Percentiles rank a stretch among this genome's conserved stretches.
These are phyloP conservation scores for Phaedon cochleariae DNA, from an alignment of 2,888 invertebrate genomes.

Conservation along the genomic window DNA sequence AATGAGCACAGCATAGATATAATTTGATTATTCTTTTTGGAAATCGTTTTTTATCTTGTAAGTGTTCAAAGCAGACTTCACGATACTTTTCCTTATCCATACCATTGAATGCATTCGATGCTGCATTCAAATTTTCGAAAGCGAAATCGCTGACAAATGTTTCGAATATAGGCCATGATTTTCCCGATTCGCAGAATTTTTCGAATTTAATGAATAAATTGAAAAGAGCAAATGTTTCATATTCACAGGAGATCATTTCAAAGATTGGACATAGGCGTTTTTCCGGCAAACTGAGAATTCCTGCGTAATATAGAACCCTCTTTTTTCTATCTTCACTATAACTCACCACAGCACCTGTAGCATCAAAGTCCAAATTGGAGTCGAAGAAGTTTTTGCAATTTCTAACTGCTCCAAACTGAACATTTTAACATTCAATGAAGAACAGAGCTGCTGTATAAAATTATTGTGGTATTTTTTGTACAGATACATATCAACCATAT, in stretches of 20 bases:
- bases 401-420: background rate
- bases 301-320: background rate
- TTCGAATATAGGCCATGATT: slow-evolving; percentile 18
- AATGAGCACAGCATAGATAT: no score
- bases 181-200: slow-evolving; percentile 6
- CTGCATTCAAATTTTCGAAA: slow-evolving; percentile 20
- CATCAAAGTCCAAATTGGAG: no score
- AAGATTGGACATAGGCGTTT: background rate
- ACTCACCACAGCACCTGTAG: background rate
- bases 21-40: no score
- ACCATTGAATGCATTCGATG: slow-evolving; percentile 13
- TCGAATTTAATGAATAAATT: slow-evolving; percentile 15
- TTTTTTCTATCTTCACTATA: background rate
- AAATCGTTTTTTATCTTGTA: no score
- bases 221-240: slow-evolving; percentile 1
- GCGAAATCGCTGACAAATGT: slow-evolving; percentile 14
- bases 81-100: slow-evolving; percentile 7
- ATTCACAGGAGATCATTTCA: slow-evolving; percentile 1
- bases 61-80: slow-evolving; percentile 10
- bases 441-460: background rate
- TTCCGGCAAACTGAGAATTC: background rate
- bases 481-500: background rate
- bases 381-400: no score
- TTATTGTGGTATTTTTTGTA: background rate
- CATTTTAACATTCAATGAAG: background rate